phyloP scores from a whole-genome alignment of 37 sponge, comb jelly and placozoan genomes.

The Aplysina aerophoba region DNA sequence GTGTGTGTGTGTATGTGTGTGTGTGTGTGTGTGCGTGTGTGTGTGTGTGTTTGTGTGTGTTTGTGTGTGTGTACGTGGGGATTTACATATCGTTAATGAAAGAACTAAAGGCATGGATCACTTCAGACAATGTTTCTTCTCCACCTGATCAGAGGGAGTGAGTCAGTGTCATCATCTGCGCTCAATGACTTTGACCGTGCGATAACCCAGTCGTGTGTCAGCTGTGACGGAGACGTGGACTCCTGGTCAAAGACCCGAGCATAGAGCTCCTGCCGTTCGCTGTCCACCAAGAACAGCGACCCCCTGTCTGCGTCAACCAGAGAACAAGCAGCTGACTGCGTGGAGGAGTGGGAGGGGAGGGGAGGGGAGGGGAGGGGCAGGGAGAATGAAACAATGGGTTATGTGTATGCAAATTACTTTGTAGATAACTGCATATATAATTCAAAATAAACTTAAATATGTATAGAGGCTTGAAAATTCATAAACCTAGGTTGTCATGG shows the following conservation, averaged over 20 bases:
- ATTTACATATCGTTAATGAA: background rate
- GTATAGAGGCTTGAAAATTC: too few species aligned
- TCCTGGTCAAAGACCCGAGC: conserved; percentile 42
- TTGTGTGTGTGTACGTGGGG: too few species aligned
- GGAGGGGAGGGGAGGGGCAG: background rate
- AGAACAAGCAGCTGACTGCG: conserved; percentile 12
- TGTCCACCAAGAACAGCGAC: conserved; percentile 58
- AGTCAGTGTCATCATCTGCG: background rate
- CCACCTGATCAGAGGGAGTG: background rate
- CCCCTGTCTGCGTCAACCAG: conserved; percentile 42
- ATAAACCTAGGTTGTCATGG: background rate
- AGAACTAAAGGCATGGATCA: background rate
- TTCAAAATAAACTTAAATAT: too few species aligned
- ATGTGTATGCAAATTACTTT: too few species aligned
- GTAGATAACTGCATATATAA: too few species aligned
- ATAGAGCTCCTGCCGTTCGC: conserved; percentile 43
- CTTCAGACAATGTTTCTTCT: too few species aligned
- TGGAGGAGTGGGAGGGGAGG: background rate
- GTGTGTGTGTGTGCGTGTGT: too few species aligned
- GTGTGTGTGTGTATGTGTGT: conserved; percentile 12
- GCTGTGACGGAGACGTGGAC: background rate
- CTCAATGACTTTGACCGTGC: background rate
- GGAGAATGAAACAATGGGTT: too few species aligned
- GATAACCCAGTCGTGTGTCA: conserved; percentile 19
- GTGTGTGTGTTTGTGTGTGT: background rate